Evolutionary conservation across 2,113 vertebrate genomes (phyloP).

Genomic region (Labeo rohita): DNA sequence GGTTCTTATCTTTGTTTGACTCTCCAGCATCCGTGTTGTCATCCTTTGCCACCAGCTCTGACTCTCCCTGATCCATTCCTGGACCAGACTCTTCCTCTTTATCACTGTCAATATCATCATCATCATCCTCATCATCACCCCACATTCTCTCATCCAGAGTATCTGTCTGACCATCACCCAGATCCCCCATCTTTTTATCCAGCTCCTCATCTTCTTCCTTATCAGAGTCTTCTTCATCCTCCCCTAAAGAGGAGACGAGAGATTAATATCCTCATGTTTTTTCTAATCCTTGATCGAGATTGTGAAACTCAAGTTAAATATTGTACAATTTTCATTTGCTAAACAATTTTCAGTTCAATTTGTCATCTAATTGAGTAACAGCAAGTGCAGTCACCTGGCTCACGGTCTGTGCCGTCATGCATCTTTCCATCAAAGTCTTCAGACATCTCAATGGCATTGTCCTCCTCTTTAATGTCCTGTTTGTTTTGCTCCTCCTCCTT

Average conservation of each 20-base stretch:
- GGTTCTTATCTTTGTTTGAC: slow-evolving; percentile 79
- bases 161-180: slow-evolving; percentile 88
- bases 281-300: neutral
- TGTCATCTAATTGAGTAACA: neutral
- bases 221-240: slow-evolving; percentile 82
- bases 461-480: slow-evolving; percentile 88
- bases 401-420: slow-evolving; percentile 85
- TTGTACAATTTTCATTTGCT: neutral
- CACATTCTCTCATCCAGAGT: slow-evolving; percentile 96
- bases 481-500: slow-evolving; percentile 85
- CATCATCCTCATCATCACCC: slow-evolving; percentile 85
- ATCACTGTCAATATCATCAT: slow-evolving; percentile 78
- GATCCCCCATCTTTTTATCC: slow-evolving; percentile 96
- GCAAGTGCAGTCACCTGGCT: slow-evolving; percentile 77
- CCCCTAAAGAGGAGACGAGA: slow-evolving; percentile 65
- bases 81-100: slow-evolving; percentile 89
- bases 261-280: neutral
- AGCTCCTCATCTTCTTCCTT: slow-evolving; percentile 85
- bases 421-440: slow-evolving; percentile 96
- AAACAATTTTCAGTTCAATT: neutral
- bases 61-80: slow-evolving; percentile 94
- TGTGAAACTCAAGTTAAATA: neutral
- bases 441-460: slow-evolving; percentile 97
- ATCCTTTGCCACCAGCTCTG: slow-evolving; percentile 92
- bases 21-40: slow-evolving; percentile 83